Evolutionary conservation across 1,140 invertebrate species (phyloP).

Genomic region (Anadara kagoshimensis): DNA sequence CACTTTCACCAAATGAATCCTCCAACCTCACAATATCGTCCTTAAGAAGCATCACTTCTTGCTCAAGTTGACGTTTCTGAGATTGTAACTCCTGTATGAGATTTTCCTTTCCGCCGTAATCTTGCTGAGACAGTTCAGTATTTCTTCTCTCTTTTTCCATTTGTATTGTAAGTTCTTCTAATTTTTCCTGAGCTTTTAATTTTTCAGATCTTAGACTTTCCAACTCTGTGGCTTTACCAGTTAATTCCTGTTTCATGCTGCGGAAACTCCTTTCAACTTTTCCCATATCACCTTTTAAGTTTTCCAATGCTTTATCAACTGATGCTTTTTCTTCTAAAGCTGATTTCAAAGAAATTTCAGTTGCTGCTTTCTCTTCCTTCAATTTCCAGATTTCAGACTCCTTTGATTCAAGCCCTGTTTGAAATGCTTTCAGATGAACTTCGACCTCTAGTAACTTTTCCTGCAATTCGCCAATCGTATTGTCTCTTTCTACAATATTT

Average conservation of each 20-base stretch:
- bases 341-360: constrained; percentile 69
- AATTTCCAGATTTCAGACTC: constrained; percentile 68
- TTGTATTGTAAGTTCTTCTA: constrained; percentile 51
- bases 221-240: constrained; percentile 54
- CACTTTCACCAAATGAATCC: constrained; percentile 29
- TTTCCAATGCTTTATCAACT: constrained; percentile 71
- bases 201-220: constrained; percentile 51
- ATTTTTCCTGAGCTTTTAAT: constrained; percentile 42
- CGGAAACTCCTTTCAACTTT: constrained; percentile 73
- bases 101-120: constrained; percentile 50
- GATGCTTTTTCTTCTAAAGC: constrained; percentile 73
- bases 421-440: constrained; percentile 63
- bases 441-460: constrained; percentile 71
- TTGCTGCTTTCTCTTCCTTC: constrained; percentile 72
- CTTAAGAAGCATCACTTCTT: constrained; percentile 48
- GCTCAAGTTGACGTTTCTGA: constrained; percentile 50
- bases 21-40: constrained; percentile 45
- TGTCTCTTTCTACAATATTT: constrained; percentile 71
- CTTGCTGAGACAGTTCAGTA: constrained; percentile 47
- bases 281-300: constrained; percentile 72
- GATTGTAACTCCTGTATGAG: constrained; percentile 52
- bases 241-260: constrained; percentile 74
- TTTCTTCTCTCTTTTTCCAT: constrained; percentile 59
- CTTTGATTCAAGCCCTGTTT: constrained; percentile 58
- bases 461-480: constrained; percentile 67